Base-by-base conservation (phyloP, 2,797 vertebrate species). In the Esox lucius region DNA sequence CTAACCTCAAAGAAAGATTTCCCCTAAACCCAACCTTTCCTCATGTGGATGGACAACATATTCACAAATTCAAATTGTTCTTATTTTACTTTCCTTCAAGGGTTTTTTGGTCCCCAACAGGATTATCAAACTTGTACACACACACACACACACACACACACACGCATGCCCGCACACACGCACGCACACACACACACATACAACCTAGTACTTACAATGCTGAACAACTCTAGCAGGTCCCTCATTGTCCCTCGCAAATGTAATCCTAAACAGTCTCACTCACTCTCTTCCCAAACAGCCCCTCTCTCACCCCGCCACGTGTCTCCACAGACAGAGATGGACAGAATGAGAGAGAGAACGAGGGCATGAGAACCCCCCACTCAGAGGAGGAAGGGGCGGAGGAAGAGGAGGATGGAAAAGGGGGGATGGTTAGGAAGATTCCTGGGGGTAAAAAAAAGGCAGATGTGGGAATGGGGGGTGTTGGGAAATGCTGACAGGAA, bases 211-310 rank as follows among this genome's bases (percentile, higher is more conserved):
- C 91, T 91, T 81, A 90, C 91, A 89, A 90, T 85, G 88, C 88
- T 88, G 89, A 91, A 86, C 80, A 90, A 85, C 88, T 89, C 90
- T 88, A 91, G 87, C 87, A 90, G 83, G 87, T 90, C 87, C 91
- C 86, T 92, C 91, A 92, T 92, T 90, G 89, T 91, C 90, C 87
- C 89, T 88, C 87, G 90, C 87, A 87, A 90, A 88, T 71, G 87
- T 84, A 35, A 81, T 87, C 84, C 89, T 80, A 85, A 81, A 69
- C 17, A 71, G 7, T 61, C 71, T 87, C 49, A 71, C 19, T 84
- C 48, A 78, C 77, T 72, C 77, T 72, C 77, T 87, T 82, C 86
- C 81, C 87, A 83, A 83, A 78, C 85, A 87, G 84, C 84, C 88
- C 87, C 81, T 80, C 77, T 85, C 83, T 89, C 85, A 84, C 87